Base-by-base conservation (phyloP, 2,113 vertebrate genomes). In the Hippotragus niger region DNA sequence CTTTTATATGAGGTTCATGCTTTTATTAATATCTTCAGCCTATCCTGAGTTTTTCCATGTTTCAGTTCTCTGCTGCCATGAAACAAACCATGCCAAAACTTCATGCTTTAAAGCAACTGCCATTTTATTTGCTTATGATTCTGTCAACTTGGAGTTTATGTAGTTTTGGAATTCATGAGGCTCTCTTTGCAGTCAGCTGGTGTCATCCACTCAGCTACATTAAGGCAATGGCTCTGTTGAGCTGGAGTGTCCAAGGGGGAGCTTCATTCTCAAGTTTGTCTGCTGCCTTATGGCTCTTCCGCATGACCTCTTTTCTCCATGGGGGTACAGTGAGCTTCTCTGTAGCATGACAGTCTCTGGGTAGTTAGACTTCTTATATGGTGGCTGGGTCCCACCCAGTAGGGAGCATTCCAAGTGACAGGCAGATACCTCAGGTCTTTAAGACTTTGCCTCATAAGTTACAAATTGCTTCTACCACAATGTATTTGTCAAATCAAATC, bases 401-500 rank as follows among this genome's bases (percentile, higher is more conserved):
- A 85, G 29, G 50, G n/a, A 31, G 11, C 25, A 45, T 64, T 36
- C n/a, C 14, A 90, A 53, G 19, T 47, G 23, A 19, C 52, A 62
- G 7, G 19, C 15, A 74, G 2, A 84, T 13, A 31, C 40, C 45
- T 43, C 58, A 80, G 21, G 57, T 80, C 7, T 36, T 25, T 53
- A 40, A 96, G 50, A 16, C 4, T 58, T 67, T 78, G 45, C 11
- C 52, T 95, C 4, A 31, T 50, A 90, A 43, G 33, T 25, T 55
- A 43, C 64, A 92, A 80, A 21, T 36, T 57, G 67, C 25, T 96
- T 58, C 13, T 21, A 33, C 89, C n/a, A 55, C 1, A 55, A 64
- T 95, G 47, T 84, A 43, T 64, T 85, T 87, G 53, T 87, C 47
- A 96, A 45, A 92, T 93, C 15, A 96, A 88, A 45, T 83, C 81